Conservation (phyloP, 2,113 vertebrate species). For the Ursus arctos region DNA sequence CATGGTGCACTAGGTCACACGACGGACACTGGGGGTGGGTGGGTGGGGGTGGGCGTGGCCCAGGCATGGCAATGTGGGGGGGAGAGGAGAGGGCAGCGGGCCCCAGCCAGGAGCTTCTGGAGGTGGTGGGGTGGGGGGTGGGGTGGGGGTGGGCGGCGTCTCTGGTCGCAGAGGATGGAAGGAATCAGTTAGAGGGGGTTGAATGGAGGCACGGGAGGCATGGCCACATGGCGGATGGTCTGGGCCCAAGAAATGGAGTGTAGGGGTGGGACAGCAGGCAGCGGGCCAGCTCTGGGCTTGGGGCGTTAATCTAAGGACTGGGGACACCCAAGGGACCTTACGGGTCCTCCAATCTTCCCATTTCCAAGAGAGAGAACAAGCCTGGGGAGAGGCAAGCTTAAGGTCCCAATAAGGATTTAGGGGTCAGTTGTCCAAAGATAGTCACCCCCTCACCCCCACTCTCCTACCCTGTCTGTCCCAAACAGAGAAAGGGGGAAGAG, state of each 20-base stretch:
- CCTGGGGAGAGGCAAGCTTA: not conserved
- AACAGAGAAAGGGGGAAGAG: not conserved
- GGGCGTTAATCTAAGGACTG: not conserved
- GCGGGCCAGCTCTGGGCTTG: constrained; percentile 42
- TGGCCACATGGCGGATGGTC: constrained; percentile 70
- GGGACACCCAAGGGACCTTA: not conserved
- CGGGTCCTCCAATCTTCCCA: not conserved
- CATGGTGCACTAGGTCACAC: constrained; percentile 81
- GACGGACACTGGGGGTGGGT: constrained; percentile 77
- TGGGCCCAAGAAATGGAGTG: constrained; percentile 33
- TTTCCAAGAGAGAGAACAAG: not conserved
- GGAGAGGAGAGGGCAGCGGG: constrained; percentile 60
- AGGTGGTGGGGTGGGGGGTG: constrained; percentile 58
- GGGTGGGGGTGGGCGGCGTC: constrained; percentile 62
- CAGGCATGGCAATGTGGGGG: constrained; percentile 76
- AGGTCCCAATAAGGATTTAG: not conserved
- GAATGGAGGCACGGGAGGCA: constrained; percentile 80
- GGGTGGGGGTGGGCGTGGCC: constrained; percentile 69
- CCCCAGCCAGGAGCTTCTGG: constrained; percentile 74
- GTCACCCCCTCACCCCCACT: not conserved
- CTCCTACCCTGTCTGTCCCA: not conserved
- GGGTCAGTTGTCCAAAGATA: not conserved
- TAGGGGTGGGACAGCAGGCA: not conserved
- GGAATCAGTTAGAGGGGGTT: constrained; percentile 74
- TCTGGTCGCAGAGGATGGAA: constrained; percentile 76